Percentiles rank a stretch among this genome's conserved stretches.
Conservation (phyloP, 1,140 invertebrate genomes). For the Nasonia longicornis region DNA sequence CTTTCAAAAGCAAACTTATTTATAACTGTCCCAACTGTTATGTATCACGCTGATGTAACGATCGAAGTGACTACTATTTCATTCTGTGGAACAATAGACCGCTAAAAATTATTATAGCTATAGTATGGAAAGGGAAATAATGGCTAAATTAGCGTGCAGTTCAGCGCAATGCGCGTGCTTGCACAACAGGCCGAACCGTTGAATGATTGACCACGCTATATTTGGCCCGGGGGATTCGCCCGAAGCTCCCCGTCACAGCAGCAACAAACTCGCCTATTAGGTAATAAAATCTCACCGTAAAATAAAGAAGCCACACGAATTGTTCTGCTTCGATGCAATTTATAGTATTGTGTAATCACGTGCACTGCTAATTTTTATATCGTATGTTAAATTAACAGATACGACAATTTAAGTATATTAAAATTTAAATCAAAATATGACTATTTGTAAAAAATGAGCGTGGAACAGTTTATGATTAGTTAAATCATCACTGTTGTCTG, state of each 20-base stretch:
- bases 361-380: background rate
- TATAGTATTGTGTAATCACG: background rate
- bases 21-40: too few species aligned
- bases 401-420: too few species aligned
- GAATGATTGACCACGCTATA: background rate
- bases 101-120: conserved; percentile 52
- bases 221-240: conserved; percentile 10
- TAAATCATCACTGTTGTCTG: too few species aligned
- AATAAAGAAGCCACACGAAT: conserved; percentile 21
- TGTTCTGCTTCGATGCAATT: background rate
- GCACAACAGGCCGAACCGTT: background rate
- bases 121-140: background rate
- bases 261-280: conserved; percentile 9
- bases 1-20: too few species aligned
- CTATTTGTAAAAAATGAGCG: too few species aligned
- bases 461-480: too few species aligned
- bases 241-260: background rate
- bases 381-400: background rate
- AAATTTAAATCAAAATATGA: too few species aligned
- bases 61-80: conserved; percentile 14
- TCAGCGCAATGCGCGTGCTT: background rate
- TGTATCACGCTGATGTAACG: too few species aligned
- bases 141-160: background rate
- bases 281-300: conserved; percentile 12
- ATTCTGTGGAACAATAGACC: conserved; percentile 52